Evolutionary conservation across 1,140 invertebrate species (phyloP), one percentile per base, ranked within the genome.

Genomic region (Temnothorax nylanderi): DNA sequence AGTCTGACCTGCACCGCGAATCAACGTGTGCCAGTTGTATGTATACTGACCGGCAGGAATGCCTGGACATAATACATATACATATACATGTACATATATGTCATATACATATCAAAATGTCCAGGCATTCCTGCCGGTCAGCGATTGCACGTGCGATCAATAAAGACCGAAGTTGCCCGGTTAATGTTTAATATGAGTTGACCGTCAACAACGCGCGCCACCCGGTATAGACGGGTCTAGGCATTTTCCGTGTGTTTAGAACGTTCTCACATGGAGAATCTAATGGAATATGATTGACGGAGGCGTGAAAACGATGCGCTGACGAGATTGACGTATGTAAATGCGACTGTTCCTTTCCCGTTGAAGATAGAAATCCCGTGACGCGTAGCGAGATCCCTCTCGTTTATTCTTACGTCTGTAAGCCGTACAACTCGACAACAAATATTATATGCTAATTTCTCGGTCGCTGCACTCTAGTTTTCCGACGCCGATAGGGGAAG

Each of bases 401-500:
- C 56, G 80, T 49, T 26, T 77, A 47, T 21, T 60, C n/a, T 76
- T 41, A 37, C 37, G 26, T 44, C 32, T 26, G 34, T 44, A 51
- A 16, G 13, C 65, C 18, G 7, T 21, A 21, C 54, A 60, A 21
- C 21, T 44, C 51, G 65, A 84, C 69, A 75, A 60, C 49, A 49
- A 49, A 32, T 75, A n/a, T n/a, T n/a, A n/a, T n/a, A 75, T 74
- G 80, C 69, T 75, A 75, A 84, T 84, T 84, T 75, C 41, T 16
- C 69, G 44, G 54, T 60, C 44, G 69, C 18, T 54, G n/a, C 80
- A 60, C 54, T 84, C 69, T 47, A 58, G 21, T 84, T 84, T 84
- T 84, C 26, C 54, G 6, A 56, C 4, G 5, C 60, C 60, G n/a
- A 67, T 44, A 32, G 65, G 13, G 41, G 65, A 47, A 69, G 65